Evolutionary conservation across 2,797 vertebrate species (phyloP), one percentile per base, ranked within the genome.

Genomic region (Aphelocoma californica): DNA sequence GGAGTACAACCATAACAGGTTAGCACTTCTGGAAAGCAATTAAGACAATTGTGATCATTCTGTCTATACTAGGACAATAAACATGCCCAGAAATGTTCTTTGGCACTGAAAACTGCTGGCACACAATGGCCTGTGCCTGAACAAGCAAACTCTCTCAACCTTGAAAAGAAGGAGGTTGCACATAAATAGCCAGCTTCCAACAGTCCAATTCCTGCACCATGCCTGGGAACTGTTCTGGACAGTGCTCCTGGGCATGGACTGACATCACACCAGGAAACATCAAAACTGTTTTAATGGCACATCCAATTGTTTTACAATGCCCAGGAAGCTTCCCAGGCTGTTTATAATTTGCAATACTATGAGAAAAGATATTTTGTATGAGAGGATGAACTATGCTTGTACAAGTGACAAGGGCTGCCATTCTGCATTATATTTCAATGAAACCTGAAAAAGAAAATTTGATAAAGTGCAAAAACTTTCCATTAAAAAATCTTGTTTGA

Each of bases 141-240:
- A 32, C 23, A 87, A 83, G 53, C 26, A 83, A 88, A 81, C 40
- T 70, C 71, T 71, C 34, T 73, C 72, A 90, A 4, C 56, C 64
- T 78, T 81, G 65, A 93, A 84, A 95, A 92, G 70, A 62, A 95
- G 79, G 74, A 94, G 34, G 40, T 11, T 91, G 78, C 21, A 66
- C 23, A 57, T 9, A 54, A 89, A 69, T 18, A 54, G 13, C 23
- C 60, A 82, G 26, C n/a, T 48, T 86, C 48, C 31, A 92, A 73
- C 25, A 73, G 40, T 20, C n/a, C 48, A 85, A 14, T 25, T 82
- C 56, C 53, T 70, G n/a, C 25, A 51, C 40, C 44, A 19, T 71
- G 47, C n/a, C 67, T 85, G 64, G 48, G 51, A 90, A 80, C 60
- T 31, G 18, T 23, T 93, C 69, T 60, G 80, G 44, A 42, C n/a